Conservation (phyloP, 2,888 invertebrate species). For the Cetonia aurata region DNA sequence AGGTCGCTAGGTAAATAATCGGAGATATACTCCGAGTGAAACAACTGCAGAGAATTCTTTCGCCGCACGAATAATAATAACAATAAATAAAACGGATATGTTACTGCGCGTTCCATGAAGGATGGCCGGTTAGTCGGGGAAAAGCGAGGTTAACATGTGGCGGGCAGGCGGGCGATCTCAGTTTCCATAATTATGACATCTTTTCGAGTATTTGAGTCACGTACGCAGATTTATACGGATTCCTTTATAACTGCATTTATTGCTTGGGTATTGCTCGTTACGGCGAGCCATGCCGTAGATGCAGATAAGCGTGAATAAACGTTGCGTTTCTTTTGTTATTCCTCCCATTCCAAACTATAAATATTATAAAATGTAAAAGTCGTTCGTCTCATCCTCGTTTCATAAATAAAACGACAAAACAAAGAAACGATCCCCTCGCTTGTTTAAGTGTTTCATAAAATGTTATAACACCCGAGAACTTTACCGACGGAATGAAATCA, state of each 20-base stretch:
- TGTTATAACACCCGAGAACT: too few relatives aligned
- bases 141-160: too few relatives aligned
- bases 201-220: constrained; percentile 27
- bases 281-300: constrained; percentile 7
- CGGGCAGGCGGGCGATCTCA: not conserved
- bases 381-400: too few relatives aligned
- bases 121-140: too few relatives aligned
- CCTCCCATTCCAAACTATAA: not conserved
- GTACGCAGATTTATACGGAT: constrained; percentile 32
- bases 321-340: constrained; percentile 21
- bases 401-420: too few relatives aligned
- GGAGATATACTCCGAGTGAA: too few relatives aligned
- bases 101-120: not conserved
- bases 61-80: constrained; percentile 13
- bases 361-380: too few relatives aligned
- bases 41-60: not conserved
- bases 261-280: constrained; percentile 25
- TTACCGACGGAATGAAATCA: too few relatives aligned
- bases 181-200: constrained; percentile 34
- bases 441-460: too few relatives aligned
- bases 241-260: constrained; percentile 31
- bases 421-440: too few relatives aligned
- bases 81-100: constrained; percentile 16
- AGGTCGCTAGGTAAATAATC: too few relatives aligned
- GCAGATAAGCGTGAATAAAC: constrained; percentile 24